A percentile compares a stretch with the other conserved stretches of the same genome.
Evolutionary conservation across 2,113 vertebrate genomes (phyloP).

Genomic region (Lepus europaeus): DNA sequence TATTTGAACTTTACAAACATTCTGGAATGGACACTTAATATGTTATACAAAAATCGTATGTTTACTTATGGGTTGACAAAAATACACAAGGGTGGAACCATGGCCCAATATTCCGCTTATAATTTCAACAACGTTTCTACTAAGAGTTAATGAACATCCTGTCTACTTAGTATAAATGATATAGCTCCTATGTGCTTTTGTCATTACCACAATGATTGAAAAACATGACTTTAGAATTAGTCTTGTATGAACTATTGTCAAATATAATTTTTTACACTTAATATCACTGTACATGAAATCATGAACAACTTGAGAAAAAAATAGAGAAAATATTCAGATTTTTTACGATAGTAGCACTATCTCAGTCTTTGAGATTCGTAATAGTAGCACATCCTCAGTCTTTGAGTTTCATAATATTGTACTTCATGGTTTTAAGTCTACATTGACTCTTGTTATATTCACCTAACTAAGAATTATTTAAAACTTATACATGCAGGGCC

Average conservation of each 20-base stretch:
- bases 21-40: background rate
- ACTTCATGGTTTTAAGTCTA: background rate
- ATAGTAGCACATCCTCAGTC: background rate
- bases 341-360: too few relatives aligned
- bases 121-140: background rate
- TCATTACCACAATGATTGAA: background rate
- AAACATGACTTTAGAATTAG: background rate
- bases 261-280: background rate
- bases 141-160: background rate
- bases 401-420: background rate
- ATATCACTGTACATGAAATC: background rate
- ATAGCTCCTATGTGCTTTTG: background rate
- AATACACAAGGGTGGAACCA: background rate
- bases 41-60: background rate
- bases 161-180: background rate
- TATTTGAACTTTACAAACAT: background rate
- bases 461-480: background rate
- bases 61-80: background rate
- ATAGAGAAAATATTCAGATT: background rate
- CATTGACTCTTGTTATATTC: background rate
- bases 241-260: background rate
- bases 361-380: too few relatives aligned
- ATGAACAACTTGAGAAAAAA: background rate
- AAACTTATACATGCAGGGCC: background rate
- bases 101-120: background rate